Conservation (phyloP, 30 jellyfish, hydroid and myxozoan genomes). For the Aurelia aurita region DNA sequence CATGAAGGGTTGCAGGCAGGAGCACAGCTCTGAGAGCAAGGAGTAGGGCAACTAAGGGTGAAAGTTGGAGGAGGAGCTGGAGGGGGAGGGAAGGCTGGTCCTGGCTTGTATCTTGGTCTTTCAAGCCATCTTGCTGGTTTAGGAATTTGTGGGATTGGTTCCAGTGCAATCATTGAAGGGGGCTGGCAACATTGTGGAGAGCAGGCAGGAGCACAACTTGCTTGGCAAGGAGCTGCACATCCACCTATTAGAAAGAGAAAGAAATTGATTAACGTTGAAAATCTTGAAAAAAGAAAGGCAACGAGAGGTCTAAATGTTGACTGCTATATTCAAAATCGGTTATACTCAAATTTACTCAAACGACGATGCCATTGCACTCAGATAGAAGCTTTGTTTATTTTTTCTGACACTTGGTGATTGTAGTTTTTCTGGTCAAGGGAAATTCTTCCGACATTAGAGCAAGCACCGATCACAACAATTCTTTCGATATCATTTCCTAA, state of each 20-base stretch:
- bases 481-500: too few species aligned
- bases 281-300: too few species aligned
- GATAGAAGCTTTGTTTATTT: too few species aligned
- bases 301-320: too few species aligned
- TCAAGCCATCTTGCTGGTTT: conserved; percentile 78
- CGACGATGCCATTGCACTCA: too few species aligned
- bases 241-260: conserved; percentile 40
- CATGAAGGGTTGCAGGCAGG: conserved; percentile 93
- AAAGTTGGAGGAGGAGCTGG: conserved; percentile 82
- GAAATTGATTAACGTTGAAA: background rate
- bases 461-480: too few species aligned
- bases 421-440: too few species aligned
- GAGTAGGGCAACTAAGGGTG: conserved; percentile 75
- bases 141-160: conserved; percentile 55
- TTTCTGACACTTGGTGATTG: too few species aligned
- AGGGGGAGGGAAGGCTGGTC: conserved; percentile 88
- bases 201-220: conserved; percentile 83
- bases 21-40: conserved; percentile 91
- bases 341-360: too few species aligned
- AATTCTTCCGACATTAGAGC: too few species aligned
- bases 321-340: too few species aligned
- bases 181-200: conserved; percentile 84
- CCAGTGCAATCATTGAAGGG: conserved; percentile 66
- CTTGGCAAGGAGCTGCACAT: conserved; percentile 79
- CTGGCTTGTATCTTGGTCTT: conserved; percentile 80